These are phyloP conservation scores for Orchesella flavescens DNA, from an alignment of 2,888 invertebrate genomes.

Conservation along the genomic window DNA sequence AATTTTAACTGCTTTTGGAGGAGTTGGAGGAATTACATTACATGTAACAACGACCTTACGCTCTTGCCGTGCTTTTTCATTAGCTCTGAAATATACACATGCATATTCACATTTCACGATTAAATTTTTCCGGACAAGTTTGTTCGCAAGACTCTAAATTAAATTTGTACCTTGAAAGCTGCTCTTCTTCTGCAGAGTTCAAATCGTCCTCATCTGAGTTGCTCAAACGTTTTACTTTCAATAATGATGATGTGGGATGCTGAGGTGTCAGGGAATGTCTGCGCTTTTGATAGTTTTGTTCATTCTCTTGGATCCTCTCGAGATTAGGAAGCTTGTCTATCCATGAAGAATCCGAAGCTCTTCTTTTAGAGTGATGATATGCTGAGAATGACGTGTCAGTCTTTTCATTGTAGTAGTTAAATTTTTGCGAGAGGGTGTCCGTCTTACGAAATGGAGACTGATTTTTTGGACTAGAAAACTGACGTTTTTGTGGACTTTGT, in stretches of 20 bases:
- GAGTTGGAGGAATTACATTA: constrained; percentile 54
- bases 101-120: background rate
- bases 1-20: background rate
- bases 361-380: constrained; percentile 13
- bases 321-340: constrained; percentile 17
- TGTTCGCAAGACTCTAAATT: background rate
- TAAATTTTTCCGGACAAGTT: background rate
- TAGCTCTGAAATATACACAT: background rate
- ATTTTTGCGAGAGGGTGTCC: background rate
- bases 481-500: constrained; percentile 10
- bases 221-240: background rate
- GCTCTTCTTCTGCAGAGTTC: background rate
- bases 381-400: background rate
- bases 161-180: background rate
- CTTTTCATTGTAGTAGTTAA: background rate
- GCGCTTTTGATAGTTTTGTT: background rate
- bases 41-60: constrained; percentile 6
- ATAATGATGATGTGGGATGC: background rate
- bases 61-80: background rate
- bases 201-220: background rate
- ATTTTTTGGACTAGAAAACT: background rate
- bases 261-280: constrained; percentile 19
- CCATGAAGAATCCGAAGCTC: constrained; percentile 50
- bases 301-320: background rate
- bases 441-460: constrained; percentile 31